Evolutionary conservation across 2,113 vertebrate species (phyloP).

Genomic region (Brachyhypopomus gauderio): DNA sequence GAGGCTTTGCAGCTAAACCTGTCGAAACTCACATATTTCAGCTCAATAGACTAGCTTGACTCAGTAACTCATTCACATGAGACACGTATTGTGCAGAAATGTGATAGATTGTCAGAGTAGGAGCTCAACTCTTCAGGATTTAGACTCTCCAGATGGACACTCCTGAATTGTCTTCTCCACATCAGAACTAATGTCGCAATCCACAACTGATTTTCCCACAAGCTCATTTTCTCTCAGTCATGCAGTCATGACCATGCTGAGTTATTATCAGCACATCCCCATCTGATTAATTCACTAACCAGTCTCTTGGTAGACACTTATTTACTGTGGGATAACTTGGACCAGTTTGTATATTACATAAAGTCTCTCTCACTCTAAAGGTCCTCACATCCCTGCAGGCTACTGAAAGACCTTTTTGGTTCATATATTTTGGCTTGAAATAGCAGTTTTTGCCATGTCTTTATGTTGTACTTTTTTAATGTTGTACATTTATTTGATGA

Average conservation of each 20-base stretch:
- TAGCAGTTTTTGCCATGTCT: not conserved
- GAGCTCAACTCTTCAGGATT: conserved; percentile 7
- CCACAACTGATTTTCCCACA: not conserved
- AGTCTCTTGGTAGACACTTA: not conserved
- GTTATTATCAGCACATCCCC: not conserved
- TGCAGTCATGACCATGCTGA: not conserved
- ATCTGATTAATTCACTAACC: not conserved
- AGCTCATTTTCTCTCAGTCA: not conserved
- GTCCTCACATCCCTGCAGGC: no score
- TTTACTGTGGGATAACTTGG: no score
- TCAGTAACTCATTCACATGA: not conserved
- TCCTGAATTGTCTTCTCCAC: not conserved
- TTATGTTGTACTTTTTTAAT: not conserved
- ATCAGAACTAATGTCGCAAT: conserved; percentile 5
- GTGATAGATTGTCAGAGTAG: conserved; percentile 1
- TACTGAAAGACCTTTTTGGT: no score
- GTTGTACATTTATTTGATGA: not conserved
- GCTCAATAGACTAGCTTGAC: not conserved
- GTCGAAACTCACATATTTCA: not conserved
- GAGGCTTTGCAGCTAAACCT: not conserved
- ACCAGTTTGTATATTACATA: no score
- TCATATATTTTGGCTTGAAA: not conserved
- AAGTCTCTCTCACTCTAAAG: no score
- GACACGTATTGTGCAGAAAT: not conserved
- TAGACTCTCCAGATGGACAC: conserved; percentile 1